Evolutionary conservation across 2,113 vertebrate species (phyloP).

Genomic region (Pagrus major): DNA sequence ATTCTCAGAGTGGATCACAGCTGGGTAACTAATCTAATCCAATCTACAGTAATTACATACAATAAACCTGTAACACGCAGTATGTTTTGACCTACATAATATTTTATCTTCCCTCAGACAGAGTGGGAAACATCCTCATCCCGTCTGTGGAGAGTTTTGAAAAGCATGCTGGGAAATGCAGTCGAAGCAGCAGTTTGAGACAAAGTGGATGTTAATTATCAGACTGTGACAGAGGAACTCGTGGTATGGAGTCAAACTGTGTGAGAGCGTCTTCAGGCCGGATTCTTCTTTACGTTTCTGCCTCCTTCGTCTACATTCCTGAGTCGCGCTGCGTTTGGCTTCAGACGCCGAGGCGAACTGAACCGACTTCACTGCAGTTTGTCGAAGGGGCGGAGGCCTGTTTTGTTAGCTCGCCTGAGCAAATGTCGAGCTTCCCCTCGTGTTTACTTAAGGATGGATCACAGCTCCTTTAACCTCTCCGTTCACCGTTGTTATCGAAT

Average conservation of each 20-base stretch:
- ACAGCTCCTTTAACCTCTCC: neutral
- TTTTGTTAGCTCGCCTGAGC: conserved; percentile 19
- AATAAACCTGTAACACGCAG: too few relatives aligned
- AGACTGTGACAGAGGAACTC: neutral
- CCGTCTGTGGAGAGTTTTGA: neutral
- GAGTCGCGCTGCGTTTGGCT: conserved; percentile 16
- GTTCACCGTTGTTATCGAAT: neutral
- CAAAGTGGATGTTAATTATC: neutral
- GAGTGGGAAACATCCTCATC: too few relatives aligned
- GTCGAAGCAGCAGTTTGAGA: neutral
- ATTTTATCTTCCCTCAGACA: too few relatives aligned
- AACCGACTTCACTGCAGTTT: conserved; percentile 19
- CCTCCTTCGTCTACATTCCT: conserved; percentile 49
- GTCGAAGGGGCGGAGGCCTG: conserved; percentile 33
- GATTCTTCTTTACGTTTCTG: too few relatives aligned
- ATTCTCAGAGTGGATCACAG: too few relatives aligned
- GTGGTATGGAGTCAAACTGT: conserved; percentile 4
- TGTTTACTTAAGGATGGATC: conserved; percentile 42
- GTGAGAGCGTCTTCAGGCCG: conserved; percentile 31
- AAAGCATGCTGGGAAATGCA: neutral
- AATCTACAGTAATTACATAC: too few relatives aligned
- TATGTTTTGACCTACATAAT: too few relatives aligned
- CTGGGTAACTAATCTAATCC: too few relatives aligned
- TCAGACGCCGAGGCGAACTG: conserved; percentile 21
- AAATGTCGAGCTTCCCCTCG: neutral